Evolutionary conservation across 1,140 invertebrate species (phyloP).

Genomic region (Drosophila littoralis): DNA sequence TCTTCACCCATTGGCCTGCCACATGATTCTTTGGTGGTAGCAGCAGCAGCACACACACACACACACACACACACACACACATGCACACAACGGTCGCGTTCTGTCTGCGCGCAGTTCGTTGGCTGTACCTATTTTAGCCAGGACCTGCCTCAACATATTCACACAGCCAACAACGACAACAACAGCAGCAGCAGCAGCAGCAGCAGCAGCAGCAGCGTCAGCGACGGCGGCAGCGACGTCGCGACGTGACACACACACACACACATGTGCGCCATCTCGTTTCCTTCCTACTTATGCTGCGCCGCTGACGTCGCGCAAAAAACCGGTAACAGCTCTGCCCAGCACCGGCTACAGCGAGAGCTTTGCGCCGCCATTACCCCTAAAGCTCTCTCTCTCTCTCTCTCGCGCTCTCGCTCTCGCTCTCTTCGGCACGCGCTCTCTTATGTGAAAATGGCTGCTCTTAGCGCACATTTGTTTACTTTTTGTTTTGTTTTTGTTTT

Average conservation of each 20-base stretch:
- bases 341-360: constrained; percentile 1
- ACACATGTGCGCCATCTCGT: constrained; percentile 59
- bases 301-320: constrained; percentile 48
- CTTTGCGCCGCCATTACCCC: constrained; percentile 30
- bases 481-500: constrained; percentile 48
- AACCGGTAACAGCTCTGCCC: constrained; percentile 52
- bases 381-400: constrained; percentile 7
- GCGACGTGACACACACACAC: constrained; percentile 41
- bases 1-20: constrained; percentile 78
- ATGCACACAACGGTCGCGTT: constrained; percentile 21
- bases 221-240: neutral
- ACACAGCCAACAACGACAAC: constrained; percentile 45
- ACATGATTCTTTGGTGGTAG: constrained; percentile 66
- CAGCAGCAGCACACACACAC: constrained; percentile 24
- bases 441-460: constrained; percentile 10
- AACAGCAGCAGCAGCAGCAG: constrained; percentile 30
- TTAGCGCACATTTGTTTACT: constrained; percentile 47
- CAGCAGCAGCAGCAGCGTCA: neutral
- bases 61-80: constrained; percentile 34
- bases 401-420: neutral
- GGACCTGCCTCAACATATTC: constrained; percentile 84
- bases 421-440: constrained; percentile 19
- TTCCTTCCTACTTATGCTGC: constrained; percentile 75
- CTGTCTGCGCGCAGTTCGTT: constrained; percentile 79
- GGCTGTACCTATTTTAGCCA: constrained; percentile 84